Evolutionary conservation across 2,113 vertebrate genomes (phyloP), one percentile per base, ranked within the genome.

Genomic region (Ophthalmolycus amberensis): DNA sequence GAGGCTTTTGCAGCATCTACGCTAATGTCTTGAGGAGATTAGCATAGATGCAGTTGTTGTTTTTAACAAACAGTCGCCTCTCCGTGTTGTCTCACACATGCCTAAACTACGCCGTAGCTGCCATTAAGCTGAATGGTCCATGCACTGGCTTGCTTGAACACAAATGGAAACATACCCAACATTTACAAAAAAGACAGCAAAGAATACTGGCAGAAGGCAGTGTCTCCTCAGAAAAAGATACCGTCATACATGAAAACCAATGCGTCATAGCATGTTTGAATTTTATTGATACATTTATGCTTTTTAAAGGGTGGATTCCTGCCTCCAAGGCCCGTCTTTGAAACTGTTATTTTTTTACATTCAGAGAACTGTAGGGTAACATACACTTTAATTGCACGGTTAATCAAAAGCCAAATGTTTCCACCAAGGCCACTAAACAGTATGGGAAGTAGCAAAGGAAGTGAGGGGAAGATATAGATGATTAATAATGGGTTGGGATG

Each of bases 401-500:
- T 90, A 87, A 88, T 90, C 71, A 84, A 82, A 88, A 81, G 71
- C 74, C 80, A 90, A 88, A 89, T 85, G 75, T 85, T 90, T 89
- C 82, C 85, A 82, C 58, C 77, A 83, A 79, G 83, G 79, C 80
- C 67, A 88, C 79, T 89, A 93, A 91, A 89, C 64, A 77, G 69
- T 79, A 85, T 56, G 65, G 77, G 58, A 86, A 80, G 77, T 63
- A 68, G 73, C 70, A 79, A 67, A 87, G 79, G 79, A 86, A 73
- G 73, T 79, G 75, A 70, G 76, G 8, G 5, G 71, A 89, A 88
- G 77, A 92, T 90, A 90, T 80, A 91, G 88, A 91, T 91, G 92
- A 92, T 91, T 93, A 93, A 92, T 89, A 92, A 90, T 46, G n/a
- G 60, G 62, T 79, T 84, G 63, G 86, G 83, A 86, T 93, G 76